A percentile compares a stretch with the other conserved stretches of the same genome.
Evolutionary conservation across 2,888 invertebrate species (phyloP).

Genomic region (Entomobrya multifasciata): DNA sequence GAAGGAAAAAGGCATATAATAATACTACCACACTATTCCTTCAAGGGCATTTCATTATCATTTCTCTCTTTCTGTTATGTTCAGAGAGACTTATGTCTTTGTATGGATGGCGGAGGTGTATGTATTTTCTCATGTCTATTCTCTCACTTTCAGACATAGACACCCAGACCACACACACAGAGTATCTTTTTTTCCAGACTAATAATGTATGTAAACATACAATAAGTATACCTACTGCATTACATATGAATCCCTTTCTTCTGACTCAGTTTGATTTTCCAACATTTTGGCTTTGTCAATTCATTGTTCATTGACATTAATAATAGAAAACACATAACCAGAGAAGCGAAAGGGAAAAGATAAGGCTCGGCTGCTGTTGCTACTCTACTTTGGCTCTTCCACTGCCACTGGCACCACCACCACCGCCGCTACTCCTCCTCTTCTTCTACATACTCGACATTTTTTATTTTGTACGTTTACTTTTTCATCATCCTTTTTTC

Average conservation of each 20-base stretch:
- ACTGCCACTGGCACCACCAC: too few relatives aligned
- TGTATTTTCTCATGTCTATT: background rate
- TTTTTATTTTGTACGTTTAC: too few relatives aligned
- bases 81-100: slow-evolving; percentile 51
- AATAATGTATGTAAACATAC: background rate
- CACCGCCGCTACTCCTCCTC: too few relatives aligned
- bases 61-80: too few relatives aligned
- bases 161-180: background rate
- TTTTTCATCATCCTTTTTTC: background rate
- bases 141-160: background rate
- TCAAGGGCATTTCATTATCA: slow-evolving; percentile 71
- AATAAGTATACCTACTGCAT: background rate
- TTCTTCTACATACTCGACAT: too few relatives aligned
- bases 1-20: background rate
- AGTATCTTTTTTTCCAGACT: background rate
- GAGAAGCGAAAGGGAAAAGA: slow-evolving; percentile 33
- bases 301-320: slow-evolving; percentile 67
- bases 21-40: slow-evolving; percentile 5
- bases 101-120: background rate
- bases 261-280: background rate
- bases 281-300: slow-evolving; percentile 42
- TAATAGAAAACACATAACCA: slow-evolving; percentile 46
- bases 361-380: background rate
- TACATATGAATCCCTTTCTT: background rate
- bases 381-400: too few relatives aligned